Conservation (phyloP, 2,888 invertebrate species). For the Steinernema scapterisci region DNA sequence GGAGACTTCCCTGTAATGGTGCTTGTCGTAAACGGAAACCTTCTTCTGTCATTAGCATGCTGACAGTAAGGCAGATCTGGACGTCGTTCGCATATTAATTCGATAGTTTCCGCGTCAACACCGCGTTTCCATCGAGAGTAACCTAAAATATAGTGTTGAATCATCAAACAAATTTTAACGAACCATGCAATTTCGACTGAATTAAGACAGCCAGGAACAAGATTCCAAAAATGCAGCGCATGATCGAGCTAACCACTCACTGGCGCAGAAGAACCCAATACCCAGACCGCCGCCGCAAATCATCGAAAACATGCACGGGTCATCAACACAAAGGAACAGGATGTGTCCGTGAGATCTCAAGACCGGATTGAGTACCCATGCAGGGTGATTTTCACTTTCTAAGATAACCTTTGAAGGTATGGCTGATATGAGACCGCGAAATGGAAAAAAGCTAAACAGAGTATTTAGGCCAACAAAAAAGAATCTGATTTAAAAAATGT, state of each 20-base stretch:
- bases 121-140: neutral
- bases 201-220: conserved; percentile 1
- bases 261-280: conserved; percentile 17
- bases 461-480: too few relatives aligned
- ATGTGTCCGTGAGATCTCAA: conserved; percentile 1
- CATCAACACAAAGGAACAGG: conserved; percentile 31
- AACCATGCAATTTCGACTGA: conserved; percentile 13
- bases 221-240: conserved; percentile 29
- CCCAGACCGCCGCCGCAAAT: conserved; percentile 24
- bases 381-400: conserved; percentile 27
- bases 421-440: too few relatives aligned
- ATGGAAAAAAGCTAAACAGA: too few relatives aligned
- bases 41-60: neutral
- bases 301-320: conserved; percentile 31
- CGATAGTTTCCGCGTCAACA: conserved; percentile 1
- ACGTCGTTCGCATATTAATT: conserved; percentile 1
- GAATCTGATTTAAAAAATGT: too few relatives aligned
- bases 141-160: neutral
- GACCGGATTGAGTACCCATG: conserved; percentile 13
- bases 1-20: conserved; percentile 36
- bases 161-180: neutral
- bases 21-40: neutral
- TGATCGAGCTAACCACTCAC: conserved; percentile 28
- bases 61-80: conserved; percentile 15
- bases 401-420: neutral